phyloP scores from a whole-genome alignment of 2,888 invertebrate species.

The Pollenia amentaria region DNA sequence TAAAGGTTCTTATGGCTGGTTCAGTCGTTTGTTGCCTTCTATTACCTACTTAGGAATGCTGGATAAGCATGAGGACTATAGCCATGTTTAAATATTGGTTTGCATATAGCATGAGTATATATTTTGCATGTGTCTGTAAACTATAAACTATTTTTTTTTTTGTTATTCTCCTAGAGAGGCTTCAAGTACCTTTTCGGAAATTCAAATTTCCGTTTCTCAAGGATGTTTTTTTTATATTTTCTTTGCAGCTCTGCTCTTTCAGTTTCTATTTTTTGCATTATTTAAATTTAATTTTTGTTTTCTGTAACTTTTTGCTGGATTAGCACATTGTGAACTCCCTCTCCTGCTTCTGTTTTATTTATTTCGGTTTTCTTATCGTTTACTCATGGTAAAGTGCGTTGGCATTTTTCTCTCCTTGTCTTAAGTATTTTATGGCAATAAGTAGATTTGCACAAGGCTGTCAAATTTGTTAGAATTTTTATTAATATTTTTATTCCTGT shows the following conservation, averaged over 20 bases:
- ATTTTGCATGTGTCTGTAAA: conserved; percentile 58
- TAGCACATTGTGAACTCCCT: conserved; percentile 29
- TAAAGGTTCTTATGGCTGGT: conserved; percentile 54
- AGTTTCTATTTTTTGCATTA: conserved; percentile 73
- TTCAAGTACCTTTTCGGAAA: conserved; percentile 83
- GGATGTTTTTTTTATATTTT: conserved; percentile 74
- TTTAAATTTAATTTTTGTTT: conserved; percentile 78
- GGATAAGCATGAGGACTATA: conserved; percentile 14
- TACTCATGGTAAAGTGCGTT: conserved; percentile 15
- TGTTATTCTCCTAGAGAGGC: conserved; percentile 61
- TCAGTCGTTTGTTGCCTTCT: conserved; percentile 45
- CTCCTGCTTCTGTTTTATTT: conserved; percentile 26
- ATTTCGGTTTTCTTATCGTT: not conserved
- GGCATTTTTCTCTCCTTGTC: not conserved
- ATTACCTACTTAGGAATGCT: conserved; percentile 58
- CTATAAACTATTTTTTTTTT: conserved; percentile 63
- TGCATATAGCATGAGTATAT: conserved; percentile 7
- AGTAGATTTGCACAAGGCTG: conserved; percentile 20
- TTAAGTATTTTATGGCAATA: not conserved
- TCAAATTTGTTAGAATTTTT: conserved; percentile 43
- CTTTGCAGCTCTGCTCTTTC: conserved; percentile 8
- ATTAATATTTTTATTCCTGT: conserved; percentile 6
- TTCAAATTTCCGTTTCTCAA: conserved; percentile 83
- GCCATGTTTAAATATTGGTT: conserved; percentile 47
- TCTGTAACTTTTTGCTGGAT: conserved; percentile 30